Evolutionary conservation across 2,888 invertebrate genomes (phyloP), one percentile per base, ranked within the genome.

Genomic region (Mactromeris polynyma): DNA sequence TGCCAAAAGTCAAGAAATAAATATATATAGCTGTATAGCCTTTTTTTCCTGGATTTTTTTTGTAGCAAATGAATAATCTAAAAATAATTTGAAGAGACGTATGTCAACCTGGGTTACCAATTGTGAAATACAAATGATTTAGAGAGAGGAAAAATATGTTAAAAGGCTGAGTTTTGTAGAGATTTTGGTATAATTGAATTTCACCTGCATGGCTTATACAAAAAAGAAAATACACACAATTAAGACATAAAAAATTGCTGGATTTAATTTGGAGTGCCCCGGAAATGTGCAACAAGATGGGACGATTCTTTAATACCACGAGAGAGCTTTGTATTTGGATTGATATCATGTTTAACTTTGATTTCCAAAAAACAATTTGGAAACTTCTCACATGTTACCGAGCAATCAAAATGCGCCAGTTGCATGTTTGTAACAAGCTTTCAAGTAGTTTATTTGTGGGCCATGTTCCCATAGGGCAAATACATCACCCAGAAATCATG

Each of bases 1-100:
- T 69, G 83, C n/a, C 40, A 83, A 83, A 64, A 83, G 83, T 83
- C 64, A 83, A 26, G 40, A 69, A 83, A 69, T 40, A 64, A 64
- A 64, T 0, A n/a, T 21, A 7, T 83, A 40, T 38, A 26, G 33
- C 81, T 21, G 36, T 38, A 80, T 36, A 33, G 36, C 58, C 38
- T n/a, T 58, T 81, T 26, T 64, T n/a, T 64, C 17, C n/a, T n/a
- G n/a, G n/a, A n/a, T n/a, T 51, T 51, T 17, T 51, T 2, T 51
- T 51, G 51, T 51, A 51, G 19, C 17, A 42, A 42, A 58, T 58
- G 58, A 64, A 64, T 64, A 64, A 64, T 26, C 58, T 26, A 26
- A 64, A 64, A n/a, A 64, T 26, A 64, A 64, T 64, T 64, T n/a
- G 58, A 64, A 64, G 26, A 64, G 58, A 64, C 58, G 26, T 64